Conservation (phyloP, 2,888 invertebrate genomes). For the Shargacucullia verbasci region DNA sequence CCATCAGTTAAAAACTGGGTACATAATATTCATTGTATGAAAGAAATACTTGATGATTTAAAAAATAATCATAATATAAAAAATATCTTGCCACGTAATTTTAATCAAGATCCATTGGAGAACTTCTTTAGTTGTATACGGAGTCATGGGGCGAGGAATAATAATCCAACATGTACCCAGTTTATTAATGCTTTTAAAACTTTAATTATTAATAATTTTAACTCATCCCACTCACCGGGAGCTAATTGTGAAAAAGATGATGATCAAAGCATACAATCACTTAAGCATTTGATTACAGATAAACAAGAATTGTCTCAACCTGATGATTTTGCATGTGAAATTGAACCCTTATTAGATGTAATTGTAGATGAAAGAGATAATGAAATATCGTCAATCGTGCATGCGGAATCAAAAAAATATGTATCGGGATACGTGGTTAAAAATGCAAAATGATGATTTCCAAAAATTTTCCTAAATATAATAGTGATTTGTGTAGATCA, state of each 20-base stretch:
- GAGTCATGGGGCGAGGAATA: neutral
- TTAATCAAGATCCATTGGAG: neutral
- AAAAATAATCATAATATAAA: neutral
- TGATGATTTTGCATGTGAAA: neutral
- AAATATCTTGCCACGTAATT: neutral
- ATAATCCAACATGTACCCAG: neutral
- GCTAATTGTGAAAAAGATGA: neutral
- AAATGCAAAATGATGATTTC: neutral
- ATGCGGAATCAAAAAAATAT: conserved; percentile 4
- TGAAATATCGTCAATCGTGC: neutral
- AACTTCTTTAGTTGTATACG: neutral
- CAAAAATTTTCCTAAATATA: no score
- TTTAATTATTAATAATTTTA: neutral
- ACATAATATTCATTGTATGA: neutral
- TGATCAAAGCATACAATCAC: neutral
- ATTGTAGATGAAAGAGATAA: neutral
- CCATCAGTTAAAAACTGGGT: neutral
- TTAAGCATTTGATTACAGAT: neutral
- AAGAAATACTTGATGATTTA: neutral
- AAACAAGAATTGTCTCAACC: neutral
- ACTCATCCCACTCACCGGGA: neutral
- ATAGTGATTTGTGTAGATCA: neutral
- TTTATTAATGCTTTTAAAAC: conserved; percentile 5
- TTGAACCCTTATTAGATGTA: neutral
- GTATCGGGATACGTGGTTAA: neutral